phyloP scores from a whole-genome alignment of 2,797 vertebrate genomes.

The Coranthus polyacanthus region DNA sequence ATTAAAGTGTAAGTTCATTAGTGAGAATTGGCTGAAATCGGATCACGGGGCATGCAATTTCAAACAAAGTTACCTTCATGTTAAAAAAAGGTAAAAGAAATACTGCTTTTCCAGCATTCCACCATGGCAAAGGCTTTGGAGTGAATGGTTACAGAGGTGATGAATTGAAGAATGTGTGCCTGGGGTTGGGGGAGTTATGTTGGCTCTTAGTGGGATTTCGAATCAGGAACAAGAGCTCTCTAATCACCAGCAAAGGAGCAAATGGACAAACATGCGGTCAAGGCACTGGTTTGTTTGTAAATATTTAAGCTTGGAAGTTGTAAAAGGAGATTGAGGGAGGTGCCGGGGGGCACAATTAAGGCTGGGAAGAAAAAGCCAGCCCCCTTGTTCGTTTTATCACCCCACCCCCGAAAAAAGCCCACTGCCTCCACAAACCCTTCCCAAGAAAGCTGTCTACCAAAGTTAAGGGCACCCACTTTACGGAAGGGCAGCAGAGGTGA shows the following conservation, averaged over 20 bases:
- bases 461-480: slow-evolving; percentile 79
- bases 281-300: slow-evolving; percentile 74
- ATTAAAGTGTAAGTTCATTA: slow-evolving; percentile 38
- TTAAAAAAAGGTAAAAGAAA: slow-evolving; percentile 1
- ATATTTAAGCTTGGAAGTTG: slow-evolving; percentile 73
- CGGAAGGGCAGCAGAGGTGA: slow-evolving; percentile 73
- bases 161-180: slow-evolving; percentile 29
- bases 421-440: slow-evolving; percentile 45
- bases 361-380: slow-evolving; percentile 37
- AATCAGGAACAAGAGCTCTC: slow-evolving; percentile 57
- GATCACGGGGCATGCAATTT: background rate
- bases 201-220: slow-evolving; percentile 51
- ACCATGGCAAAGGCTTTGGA: slow-evolving; percentile 8
- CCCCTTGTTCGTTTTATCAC: slow-evolving; percentile 19
- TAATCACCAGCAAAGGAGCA: slow-evolving; percentile 76
- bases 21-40: slow-evolving; percentile 16
- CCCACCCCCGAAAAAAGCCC: slow-evolving; percentile 7
- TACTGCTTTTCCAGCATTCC: background rate
- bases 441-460: slow-evolving; percentile 76
- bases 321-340: slow-evolving; percentile 62
- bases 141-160: slow-evolving; percentile 23
- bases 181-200: slow-evolving; percentile 13
- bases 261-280: slow-evolving; percentile 68
- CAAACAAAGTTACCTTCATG: background rate
- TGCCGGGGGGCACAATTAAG: slow-evolving; percentile 57